Percentiles rank a stretch among this genome's conserved stretches.
Conservation (phyloP, 2,797 vertebrate genomes). For the Leptoclinus maculatus region DNA sequence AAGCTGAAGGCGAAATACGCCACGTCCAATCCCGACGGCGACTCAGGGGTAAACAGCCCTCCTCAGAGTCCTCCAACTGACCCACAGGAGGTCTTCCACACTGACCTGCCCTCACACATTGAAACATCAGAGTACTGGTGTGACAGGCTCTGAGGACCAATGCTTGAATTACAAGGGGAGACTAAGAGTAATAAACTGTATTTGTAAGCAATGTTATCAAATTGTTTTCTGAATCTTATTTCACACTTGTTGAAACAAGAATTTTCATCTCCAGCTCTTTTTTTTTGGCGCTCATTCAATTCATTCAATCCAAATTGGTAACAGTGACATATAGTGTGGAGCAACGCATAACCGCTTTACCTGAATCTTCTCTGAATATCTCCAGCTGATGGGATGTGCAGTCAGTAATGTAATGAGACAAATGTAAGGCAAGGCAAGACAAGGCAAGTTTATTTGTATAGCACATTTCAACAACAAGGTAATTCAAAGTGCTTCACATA, state of each 20-base stretch:
- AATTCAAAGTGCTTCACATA: too few relatives aligned
- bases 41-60: conserved; percentile 81
- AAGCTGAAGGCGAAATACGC: conserved; percentile 55
- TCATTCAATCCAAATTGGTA: conserved; percentile 3
- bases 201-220: conserved; percentile 61
- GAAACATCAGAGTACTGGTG: conserved; percentile 87
- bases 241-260: background rate
- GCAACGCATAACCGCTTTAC: background rate
- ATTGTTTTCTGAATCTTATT: conserved; percentile 56
- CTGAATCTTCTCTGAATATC: conserved; percentile 3
- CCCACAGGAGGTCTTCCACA: conserved; percentile 72
- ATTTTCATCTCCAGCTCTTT: conserved; percentile 32
- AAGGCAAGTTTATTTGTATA: too few relatives aligned
- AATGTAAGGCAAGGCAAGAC: too few relatives aligned
- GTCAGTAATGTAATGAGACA: conserved; percentile 12
- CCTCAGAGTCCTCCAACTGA: conserved; percentile 75
- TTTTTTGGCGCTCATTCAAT: background rate
- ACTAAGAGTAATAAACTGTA: conserved; percentile 51
- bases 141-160: conserved; percentile 83
- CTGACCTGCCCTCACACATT: conserved; percentile 75
- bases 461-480: too few relatives aligned
- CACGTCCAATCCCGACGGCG: conserved; percentile 59
- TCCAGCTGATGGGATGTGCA: conserved; percentile 9
- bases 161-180: conserved; percentile 48
- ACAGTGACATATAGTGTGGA: background rate